Evolutionary conservation across 2,113 vertebrate genomes (phyloP).

Genomic region (Calyptomena viridis): DNA sequence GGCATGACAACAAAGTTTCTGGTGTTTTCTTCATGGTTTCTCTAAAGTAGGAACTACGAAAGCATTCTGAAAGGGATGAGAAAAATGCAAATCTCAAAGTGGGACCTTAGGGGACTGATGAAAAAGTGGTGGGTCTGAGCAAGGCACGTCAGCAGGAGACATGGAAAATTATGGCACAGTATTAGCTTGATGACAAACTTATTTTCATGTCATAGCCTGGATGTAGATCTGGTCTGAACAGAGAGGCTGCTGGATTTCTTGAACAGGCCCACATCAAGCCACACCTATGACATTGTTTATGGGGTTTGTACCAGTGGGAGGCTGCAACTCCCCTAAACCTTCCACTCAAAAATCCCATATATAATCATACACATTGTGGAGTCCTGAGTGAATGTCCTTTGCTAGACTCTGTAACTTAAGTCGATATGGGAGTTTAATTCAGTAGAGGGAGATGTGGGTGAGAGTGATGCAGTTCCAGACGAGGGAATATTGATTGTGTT

Average conservation of each 20-base stretch:
- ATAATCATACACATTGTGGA: background rate
- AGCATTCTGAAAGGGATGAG: background rate
- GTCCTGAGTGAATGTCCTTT: background rate
- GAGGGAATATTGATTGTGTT: constrained; percentile 73
- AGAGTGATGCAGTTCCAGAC: constrained; percentile 24
- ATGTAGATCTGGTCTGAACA: background rate
- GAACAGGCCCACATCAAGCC: background rate
- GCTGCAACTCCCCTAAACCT: background rate
- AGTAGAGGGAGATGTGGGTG: constrained; percentile 73
- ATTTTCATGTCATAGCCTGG: background rate
- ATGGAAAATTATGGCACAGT: background rate
- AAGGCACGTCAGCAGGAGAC: background rate
- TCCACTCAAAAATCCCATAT: background rate
- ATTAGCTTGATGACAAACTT: background rate
- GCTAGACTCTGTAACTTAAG: background rate
- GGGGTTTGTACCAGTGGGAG: background rate
- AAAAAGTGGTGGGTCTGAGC: background rate
- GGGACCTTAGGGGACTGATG: background rate
- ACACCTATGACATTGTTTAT: background rate
- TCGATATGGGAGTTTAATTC: constrained; percentile 66
- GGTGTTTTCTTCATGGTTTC: background rate
- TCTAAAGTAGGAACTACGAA: background rate
- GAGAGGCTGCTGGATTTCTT: background rate
- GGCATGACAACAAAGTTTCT: background rate
- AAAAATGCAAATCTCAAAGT: background rate